Conservation (phyloP, 1,140 invertebrate species). For the Proctacanthus coquilletti region DNA sequence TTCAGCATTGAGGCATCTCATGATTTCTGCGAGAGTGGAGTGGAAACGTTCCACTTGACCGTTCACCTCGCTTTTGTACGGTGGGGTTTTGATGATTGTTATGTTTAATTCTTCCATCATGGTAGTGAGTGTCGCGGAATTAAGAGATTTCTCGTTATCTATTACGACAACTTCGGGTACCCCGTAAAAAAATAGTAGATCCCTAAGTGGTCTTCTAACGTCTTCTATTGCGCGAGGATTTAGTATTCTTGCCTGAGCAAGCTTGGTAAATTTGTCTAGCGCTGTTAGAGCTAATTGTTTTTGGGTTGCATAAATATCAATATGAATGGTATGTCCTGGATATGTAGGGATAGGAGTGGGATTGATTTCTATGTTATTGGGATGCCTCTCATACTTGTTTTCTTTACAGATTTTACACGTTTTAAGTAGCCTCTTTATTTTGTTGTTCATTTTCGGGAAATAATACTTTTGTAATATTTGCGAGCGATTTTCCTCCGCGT, state of each 20-base stretch:
- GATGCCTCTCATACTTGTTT: conserved; percentile 9
- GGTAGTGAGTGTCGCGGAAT: conserved; percentile 2
- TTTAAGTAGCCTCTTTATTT: conserved; percentile 1
- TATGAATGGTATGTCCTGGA: conserved; percentile 7
- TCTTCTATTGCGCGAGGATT: background rate
- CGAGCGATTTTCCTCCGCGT: conserved; percentile 3
- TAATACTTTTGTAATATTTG: conserved; percentile 6
- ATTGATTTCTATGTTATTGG: conserved; percentile 2
- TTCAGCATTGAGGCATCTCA: conserved; percentile 6
- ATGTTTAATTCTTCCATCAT: conserved; percentile 6
- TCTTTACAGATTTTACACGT: conserved; percentile 6
- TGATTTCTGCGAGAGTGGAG: conserved; percentile 10
- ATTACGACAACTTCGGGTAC: conserved; percentile 5
- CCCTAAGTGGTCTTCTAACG: background rate
- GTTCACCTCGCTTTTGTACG: conserved; percentile 6
- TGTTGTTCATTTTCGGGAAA: conserved; percentile 6
- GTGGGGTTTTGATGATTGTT: conserved; percentile 4
- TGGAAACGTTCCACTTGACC: conserved; percentile 11
- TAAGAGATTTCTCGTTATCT: conserved; percentile 8
- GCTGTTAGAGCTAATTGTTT: background rate
- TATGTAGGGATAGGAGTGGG: conserved; percentile 6
- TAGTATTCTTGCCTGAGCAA: background rate
- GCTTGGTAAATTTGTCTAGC: conserved; percentile 1
- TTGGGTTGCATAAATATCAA: conserved; percentile 5
- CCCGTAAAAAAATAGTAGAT: background rate